Evolutionary conservation across 2,797 vertebrate species (phyloP), one percentile per base, ranked within the genome.

Genomic region (Ataeniobius toweri): DNA sequence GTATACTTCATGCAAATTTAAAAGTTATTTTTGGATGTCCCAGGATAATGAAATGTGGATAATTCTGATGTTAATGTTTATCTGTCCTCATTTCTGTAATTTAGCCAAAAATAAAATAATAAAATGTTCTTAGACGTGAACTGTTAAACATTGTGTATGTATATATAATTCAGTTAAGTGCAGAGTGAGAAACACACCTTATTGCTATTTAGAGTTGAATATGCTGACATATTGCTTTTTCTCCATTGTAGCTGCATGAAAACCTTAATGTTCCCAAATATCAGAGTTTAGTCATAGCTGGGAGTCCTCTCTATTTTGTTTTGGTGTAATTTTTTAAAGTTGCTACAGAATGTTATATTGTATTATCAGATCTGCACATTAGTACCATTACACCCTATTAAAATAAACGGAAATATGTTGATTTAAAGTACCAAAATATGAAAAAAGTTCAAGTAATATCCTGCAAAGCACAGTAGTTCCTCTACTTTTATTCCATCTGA

Each of bases 401-500:
- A 24, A 44, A 41, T 24, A 18, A 51, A 67, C 31, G 9, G 22
- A 41, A 39, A 41, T 22, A 4, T 1, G 31, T 31, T 22, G 6
- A 28, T 28, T 26, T 59, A 39, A 24, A 12, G 22, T 6, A 22
- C 53, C 20, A 20, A 39, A 41, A 67, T 10, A 16, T 22, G 1
- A 2, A 31, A 59, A 39, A 67, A 24, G 36, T 41, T 67, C 9
- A 24, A 41, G 65, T 13, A 1, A 41, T 8, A 20, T 8, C 20
- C 31, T 24, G n/a, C 13, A 69, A 26, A 44, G 9, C 18, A n/a
- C 16, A 46, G n/a, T 80, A 85, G 82, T 73, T 84, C 81, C 82
- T 26, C 12, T 14, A 80, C 83, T 81, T 78, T 78, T 76, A 76
- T 82, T 83, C 83, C 12, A 76, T 48, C 67, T 63, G 50, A 75